Conservation (phyloP, 2,113 vertebrate genomes). For the Arenaria interpres region DNA sequence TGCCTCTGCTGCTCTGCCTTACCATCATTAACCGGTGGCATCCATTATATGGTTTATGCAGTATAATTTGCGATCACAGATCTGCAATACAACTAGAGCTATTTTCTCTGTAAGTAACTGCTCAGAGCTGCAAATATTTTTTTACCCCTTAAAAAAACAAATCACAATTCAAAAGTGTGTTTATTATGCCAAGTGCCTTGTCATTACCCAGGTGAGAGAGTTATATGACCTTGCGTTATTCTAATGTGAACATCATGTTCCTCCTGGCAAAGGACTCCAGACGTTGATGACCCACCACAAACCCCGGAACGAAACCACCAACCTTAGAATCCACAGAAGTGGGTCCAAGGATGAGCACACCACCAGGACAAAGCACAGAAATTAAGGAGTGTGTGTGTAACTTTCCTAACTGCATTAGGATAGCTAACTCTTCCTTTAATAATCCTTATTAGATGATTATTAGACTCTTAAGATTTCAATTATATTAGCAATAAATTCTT, state of each 20-base stretch:
- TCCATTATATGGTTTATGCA: background rate
- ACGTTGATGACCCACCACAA: background rate
- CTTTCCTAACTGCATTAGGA: background rate
- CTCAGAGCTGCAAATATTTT: background rate
- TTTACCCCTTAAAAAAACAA: background rate
- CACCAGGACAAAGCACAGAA: background rate
- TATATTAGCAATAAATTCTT: background rate
- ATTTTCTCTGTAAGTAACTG: background rate
- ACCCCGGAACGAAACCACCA: background rate
- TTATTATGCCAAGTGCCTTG: background rate
- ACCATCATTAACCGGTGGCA: background rate
- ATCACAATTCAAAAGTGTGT: background rate
- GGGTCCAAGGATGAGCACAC: background rate
- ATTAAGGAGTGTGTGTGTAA: background rate
- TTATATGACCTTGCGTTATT: background rate
- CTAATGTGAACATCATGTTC: rapidly evolving
- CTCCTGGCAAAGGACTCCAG: background rate
- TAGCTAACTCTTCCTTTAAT: background rate
- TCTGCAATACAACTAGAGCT: background rate
- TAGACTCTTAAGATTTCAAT: background rate
- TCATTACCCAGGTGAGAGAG: background rate
- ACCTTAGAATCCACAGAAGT: background rate
- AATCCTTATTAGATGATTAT: background rate
- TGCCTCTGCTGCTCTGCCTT: background rate
- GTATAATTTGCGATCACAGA: background rate